Evolutionary conservation across 2,797 vertebrate genomes (phyloP), one percentile per base, ranked within the genome.

Genomic region (Gallinago stenura): DNA sequence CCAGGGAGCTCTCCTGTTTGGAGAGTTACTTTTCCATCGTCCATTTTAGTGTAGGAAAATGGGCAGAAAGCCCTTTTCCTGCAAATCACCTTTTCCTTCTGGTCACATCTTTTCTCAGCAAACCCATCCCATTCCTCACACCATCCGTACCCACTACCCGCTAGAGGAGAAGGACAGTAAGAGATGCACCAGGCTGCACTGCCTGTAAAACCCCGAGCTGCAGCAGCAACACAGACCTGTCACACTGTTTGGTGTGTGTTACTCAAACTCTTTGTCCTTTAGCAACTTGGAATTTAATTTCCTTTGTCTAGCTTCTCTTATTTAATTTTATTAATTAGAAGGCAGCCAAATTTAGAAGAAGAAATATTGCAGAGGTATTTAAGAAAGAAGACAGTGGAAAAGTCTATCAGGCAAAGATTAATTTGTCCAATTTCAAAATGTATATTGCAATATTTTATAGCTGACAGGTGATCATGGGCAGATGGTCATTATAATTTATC

Each of bases 401-500:
- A 92, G 86, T 96, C 91, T 91, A 85, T 91, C 91, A 92, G 2
- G 1, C 76, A 64, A 95, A 96, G 92, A 96, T 97, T 96, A 96
- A 95, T 97, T 96, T 91, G 58, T 85, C 87, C 84, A 96, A 95
- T 97, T 97, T 97, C 86, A 92, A 91, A 96, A 96, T 84, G 83
- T 97, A 95, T 92, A 96, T 95, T 96, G 87, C 86, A 96, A 87
- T 95, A 95, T 95, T 96, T 97, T 96, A 97, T 72, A 81, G 61
- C 54, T 96, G 94, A 96, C 92, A 96, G 92, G 91, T 97, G 97
- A 97, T 97, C 90, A 93, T 90, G 61, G 89, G 60, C 89, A 96
- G 93, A 96, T 87, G 91, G 93, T 95, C 92, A 89, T 97, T 94
- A 95, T 79, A 93, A 96, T 97, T 96, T 89, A 95, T 97, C 93